Evolutionary conservation across 2,113 vertebrate species (phyloP).

Genomic region (Cryptoleucopteryx plumbea): DNA sequence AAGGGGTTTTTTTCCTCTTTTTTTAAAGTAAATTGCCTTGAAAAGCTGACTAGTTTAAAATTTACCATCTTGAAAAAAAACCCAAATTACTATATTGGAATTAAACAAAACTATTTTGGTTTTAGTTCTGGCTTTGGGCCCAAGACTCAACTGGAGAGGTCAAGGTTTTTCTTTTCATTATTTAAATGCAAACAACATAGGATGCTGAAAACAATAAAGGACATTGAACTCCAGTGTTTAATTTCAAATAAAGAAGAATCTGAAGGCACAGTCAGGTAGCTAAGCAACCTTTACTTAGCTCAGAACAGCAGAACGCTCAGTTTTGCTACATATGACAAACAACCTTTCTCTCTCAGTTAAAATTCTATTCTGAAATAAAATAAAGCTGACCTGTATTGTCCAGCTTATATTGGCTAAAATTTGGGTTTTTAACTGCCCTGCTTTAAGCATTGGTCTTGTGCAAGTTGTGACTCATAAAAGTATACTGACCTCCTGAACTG

Average conservation of each 20-base stretch:
- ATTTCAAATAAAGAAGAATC: neutral
- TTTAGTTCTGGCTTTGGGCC: neutral
- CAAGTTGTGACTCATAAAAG: neutral
- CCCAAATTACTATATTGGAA: neutral
- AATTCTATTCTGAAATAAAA: neutral
- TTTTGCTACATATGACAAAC: neutral
- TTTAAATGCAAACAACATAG: neutral
- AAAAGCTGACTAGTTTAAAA: neutral
- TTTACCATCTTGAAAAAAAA: neutral
- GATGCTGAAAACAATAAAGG: neutral
- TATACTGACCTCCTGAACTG: neutral
- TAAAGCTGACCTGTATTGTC: neutral
- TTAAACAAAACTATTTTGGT: neutral
- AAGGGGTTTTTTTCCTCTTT: neutral
- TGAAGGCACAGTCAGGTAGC: neutral
- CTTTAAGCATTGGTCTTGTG: neutral
- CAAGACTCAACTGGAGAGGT: neutral
- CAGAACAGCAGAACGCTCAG: neutral
- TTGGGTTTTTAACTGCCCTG: neutral
- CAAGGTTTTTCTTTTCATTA: neutral
- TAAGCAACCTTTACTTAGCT: neutral
- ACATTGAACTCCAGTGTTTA: neutral
- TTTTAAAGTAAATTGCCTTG: neutral
- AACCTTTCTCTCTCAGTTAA: neutral
- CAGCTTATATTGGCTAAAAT: neutral